Evolutionary conservation across 2,888 invertebrate species (phyloP).

Genomic region (Lasioglossum morio): DNA sequence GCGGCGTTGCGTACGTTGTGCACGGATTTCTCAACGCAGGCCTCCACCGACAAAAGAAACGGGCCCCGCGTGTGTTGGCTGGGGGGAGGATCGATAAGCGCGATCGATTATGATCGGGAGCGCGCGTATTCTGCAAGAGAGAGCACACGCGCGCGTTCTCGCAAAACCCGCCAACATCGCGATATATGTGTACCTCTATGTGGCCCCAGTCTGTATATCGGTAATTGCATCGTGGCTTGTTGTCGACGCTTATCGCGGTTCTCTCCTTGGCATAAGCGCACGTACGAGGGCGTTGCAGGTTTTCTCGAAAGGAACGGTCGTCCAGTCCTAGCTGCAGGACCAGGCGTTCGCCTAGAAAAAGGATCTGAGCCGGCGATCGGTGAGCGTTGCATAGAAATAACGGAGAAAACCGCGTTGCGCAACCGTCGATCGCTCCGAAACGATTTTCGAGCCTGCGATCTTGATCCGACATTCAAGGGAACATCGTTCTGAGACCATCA

Average conservation of each 20-base stretch:
- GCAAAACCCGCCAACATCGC: constrained; percentile 25
- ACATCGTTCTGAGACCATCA: background rate
- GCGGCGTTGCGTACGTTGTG: constrained; percentile 32
- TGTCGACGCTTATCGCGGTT: constrained; percentile 78
- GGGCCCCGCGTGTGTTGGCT: background rate
- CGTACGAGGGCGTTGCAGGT: constrained; percentile 71
- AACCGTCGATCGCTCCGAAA: constrained; percentile 5
- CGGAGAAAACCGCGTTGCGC: constrained; percentile 20
- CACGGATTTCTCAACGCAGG: constrained; percentile 58
- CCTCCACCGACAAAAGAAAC: constrained; percentile 60
- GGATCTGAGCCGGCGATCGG: constrained; percentile 48
- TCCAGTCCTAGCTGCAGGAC: constrained; percentile 48
- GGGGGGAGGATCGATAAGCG: constrained; percentile 74
- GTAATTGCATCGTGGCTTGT: constrained; percentile 80
- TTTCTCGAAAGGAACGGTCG: constrained; percentile 65
- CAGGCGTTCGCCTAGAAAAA: constrained; percentile 54
- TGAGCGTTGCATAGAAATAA: constrained; percentile 31
- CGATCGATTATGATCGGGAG: constrained; percentile 77
- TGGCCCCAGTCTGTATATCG: constrained; percentile 69
- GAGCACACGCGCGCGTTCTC: constrained; percentile 37
- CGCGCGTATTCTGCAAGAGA: constrained; percentile 37
- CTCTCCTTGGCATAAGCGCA: constrained; percentile 76
- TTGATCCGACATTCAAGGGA: background rate
- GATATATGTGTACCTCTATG: constrained; percentile 24
- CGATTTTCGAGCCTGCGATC: background rate